Percentiles rank a stretch among this genome's conserved stretches.
These are phyloP conservation scores for Eulemur rubriventer DNA, from an alignment of 2,797 vertebrate genomes.

Conservation along the genomic window DNA sequence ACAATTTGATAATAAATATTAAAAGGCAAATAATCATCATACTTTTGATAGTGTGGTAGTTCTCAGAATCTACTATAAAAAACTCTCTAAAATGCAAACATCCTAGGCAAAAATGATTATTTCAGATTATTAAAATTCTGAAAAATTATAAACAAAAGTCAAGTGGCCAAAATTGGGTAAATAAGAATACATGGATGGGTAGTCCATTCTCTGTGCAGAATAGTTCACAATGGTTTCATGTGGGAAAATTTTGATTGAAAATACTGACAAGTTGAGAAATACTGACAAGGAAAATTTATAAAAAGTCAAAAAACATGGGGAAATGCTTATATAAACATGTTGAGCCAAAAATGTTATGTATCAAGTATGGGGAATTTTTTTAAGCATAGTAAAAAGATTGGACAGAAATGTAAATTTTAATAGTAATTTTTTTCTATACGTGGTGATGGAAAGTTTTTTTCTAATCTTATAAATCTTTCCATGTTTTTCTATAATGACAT, in stretches of 20 bases:
- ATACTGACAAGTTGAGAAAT: too few species aligned
- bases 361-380: background rate
- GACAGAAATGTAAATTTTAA: background rate
- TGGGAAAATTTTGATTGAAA: too few species aligned
- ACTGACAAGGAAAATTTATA: background rate
- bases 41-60: background rate
- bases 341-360: background rate
- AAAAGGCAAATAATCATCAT: background rate
- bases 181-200: background rate
- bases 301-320: background rate
- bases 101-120: background rate
- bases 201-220: background rate
- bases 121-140: background rate
- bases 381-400: background rate
- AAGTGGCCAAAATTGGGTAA: background rate
- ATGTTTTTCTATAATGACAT: background rate
- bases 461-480: background rate
- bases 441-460: background rate
- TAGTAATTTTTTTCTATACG: background rate
- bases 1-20: background rate
- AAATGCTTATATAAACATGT: background rate
- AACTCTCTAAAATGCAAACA: slow-evolving; percentile 1
- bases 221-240: background rate
- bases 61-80: background rate
- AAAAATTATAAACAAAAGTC: slow-evolving; percentile 13